Conservation (phyloP, 2,888 invertebrate genomes). For the Pollenia angustigena region DNA sequence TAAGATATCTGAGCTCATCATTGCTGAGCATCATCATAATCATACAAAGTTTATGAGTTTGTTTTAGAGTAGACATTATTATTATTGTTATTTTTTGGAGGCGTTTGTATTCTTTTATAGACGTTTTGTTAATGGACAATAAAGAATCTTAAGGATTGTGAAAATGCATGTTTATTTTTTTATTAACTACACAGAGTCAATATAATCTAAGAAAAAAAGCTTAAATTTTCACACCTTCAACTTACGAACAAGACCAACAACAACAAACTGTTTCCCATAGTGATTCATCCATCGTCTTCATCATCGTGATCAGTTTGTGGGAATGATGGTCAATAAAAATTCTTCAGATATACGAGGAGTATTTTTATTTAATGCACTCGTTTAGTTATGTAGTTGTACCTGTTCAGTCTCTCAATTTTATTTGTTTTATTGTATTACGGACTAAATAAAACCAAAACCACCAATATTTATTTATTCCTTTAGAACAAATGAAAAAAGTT, state of each 20-base stretch:
- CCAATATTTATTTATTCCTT: constrained; percentile 57
- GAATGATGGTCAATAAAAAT: constrained; percentile 61
- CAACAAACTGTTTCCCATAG: constrained; percentile 24
- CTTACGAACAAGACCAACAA: background rate
- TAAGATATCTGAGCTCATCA: constrained; percentile 33
- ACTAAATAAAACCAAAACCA: background rate
- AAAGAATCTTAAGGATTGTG: constrained; percentile 61
- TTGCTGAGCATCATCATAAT: constrained; percentile 49
- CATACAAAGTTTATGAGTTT: constrained; percentile 69
- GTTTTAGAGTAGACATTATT: constrained; percentile 8
- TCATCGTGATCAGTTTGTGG: background rate
- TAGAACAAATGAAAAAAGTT: background rate
- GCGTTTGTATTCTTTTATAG: constrained; percentile 62
- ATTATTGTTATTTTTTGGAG: constrained; percentile 30
- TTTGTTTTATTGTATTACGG: constrained; percentile 52
- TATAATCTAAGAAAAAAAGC: constrained; percentile 49
- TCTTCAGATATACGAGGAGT: constrained; percentile 29
- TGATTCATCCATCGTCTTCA: constrained; percentile 52
- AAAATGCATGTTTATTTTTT: constrained; percentile 66
- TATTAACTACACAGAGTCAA: constrained; percentile 56
- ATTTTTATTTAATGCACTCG: constrained; percentile 39
- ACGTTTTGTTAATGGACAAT: constrained; percentile 65
- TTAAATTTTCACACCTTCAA: constrained; percentile 72
- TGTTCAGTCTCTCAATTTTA: constrained; percentile 37
- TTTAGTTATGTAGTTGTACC: constrained; percentile 38